Percentiles rank a stretch among this genome's conserved stretches.
phyloP scores from a whole-genome alignment of 2,113 vertebrate genomes.

The Platysteira castanea region DNA sequence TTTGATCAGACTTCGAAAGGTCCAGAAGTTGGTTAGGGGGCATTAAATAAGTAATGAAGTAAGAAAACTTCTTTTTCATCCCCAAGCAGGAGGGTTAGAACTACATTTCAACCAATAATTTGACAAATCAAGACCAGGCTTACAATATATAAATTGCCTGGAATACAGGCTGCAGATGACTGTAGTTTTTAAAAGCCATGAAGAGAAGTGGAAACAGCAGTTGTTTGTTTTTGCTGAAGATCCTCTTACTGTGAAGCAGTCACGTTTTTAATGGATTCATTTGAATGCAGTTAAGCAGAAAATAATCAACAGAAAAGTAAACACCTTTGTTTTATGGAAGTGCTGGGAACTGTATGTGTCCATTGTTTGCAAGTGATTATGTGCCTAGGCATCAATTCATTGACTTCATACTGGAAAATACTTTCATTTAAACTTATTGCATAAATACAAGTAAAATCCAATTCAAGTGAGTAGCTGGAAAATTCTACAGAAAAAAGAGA shows the following conservation, averaged over 20 bases:
- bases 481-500: background rate
- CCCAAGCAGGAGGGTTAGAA: background rate
- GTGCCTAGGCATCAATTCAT: slow-evolving; percentile 44
- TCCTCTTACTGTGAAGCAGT: slow-evolving; percentile 55
- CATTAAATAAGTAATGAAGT: background rate
- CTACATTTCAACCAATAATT: background rate
- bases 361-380: slow-evolving; percentile 54
- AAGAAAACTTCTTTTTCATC: background rate
- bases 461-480: background rate
- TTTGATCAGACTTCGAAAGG: background rate
- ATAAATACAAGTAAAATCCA: slow-evolving; percentile 12
- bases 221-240: slow-evolving; percentile 62
- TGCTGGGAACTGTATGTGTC: slow-evolving; percentile 52
- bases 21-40: background rate
- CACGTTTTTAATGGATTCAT: slow-evolving; percentile 63
- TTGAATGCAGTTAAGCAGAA: slow-evolving; percentile 65
- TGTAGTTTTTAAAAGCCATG: slow-evolving; percentile 31
- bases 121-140: background rate
- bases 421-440: slow-evolving; percentile 28
- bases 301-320: slow-evolving; percentile 67
- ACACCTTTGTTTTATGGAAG: slow-evolving; percentile 68
- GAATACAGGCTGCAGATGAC: background rate
- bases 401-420: slow-evolving; percentile 44
- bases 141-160: background rate
- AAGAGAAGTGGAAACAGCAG: slow-evolving; percentile 52